Conservation (phyloP, 2,888 invertebrate species). For the Zonitis immaculata region DNA sequence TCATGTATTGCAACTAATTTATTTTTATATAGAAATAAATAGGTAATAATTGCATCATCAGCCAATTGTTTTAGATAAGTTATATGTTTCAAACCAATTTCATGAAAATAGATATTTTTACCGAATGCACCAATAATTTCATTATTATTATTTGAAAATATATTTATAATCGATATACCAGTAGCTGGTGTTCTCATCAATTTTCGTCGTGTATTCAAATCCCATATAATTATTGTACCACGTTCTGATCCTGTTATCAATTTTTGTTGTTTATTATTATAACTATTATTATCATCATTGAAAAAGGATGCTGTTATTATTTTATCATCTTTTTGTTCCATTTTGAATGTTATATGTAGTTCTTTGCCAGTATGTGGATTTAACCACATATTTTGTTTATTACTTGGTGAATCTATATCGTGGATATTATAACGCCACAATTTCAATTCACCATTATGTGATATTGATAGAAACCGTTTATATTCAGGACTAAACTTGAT, state of each 20-base stretch:
- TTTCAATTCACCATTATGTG: slow-evolving; percentile 55
- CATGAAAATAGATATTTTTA: slow-evolving; percentile 5
- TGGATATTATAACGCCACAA: slow-evolving; percentile 52
- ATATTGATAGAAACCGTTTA: slow-evolving; percentile 57
- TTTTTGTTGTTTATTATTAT: neutral
- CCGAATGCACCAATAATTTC: slow-evolving; percentile 7
- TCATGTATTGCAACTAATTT: slow-evolving; percentile 1
- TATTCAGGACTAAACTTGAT: slow-evolving; percentile 54
- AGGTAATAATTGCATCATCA: neutral
- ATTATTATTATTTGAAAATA: slow-evolving; percentile 8
- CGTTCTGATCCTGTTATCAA: slow-evolving; percentile 29
- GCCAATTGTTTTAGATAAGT: slow-evolving; percentile 3
- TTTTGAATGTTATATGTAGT: slow-evolving; percentile 20
- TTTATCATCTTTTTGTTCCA: slow-evolving; percentile 21
- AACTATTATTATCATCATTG: slow-evolving; percentile 19
- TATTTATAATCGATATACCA: slow-evolving; percentile 8
- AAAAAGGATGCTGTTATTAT: slow-evolving; percentile 36
- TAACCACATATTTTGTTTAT: slow-evolving; percentile 40
- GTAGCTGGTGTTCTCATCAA: slow-evolving; percentile 6
- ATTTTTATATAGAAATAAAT: neutral
- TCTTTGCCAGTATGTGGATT: slow-evolving; percentile 36
- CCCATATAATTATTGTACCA: slow-evolving; percentile 27
- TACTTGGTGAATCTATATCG: slow-evolving; percentile 34
- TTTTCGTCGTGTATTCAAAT: slow-evolving; percentile 9
- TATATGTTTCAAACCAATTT: slow-evolving; percentile 5